Conservation (phyloP, 1,140 invertebrate species). For the Cydia splendana region DNA sequence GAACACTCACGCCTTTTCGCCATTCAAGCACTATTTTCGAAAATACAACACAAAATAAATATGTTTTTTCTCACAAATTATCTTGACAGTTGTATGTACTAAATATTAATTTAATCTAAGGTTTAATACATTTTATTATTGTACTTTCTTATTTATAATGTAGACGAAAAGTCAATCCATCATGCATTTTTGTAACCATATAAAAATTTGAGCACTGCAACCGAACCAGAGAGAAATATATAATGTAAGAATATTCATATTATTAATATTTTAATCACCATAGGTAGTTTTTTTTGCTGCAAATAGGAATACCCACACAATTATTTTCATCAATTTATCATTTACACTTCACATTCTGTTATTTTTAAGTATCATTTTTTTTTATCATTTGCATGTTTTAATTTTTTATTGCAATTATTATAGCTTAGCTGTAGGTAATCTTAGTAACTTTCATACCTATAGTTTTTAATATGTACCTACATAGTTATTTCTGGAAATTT, state of each 20-base stretch:
- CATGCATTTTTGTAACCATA: neutral
- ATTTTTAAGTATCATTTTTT: conserved; percentile 11
- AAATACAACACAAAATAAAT: too few species aligned
- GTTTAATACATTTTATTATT: neutral
- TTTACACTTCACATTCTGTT: conserved; percentile 7
- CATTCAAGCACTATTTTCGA: too few species aligned
- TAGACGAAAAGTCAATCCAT: neutral
- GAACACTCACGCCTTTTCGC: too few species aligned
- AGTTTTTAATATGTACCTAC: neutral
- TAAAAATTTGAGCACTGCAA: conserved; percentile 14
- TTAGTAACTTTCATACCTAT: neutral
- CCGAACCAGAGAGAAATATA: conserved; percentile 13
- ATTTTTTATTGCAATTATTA: conserved; percentile 23
- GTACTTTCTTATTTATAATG: neutral
- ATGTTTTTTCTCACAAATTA: too few species aligned
- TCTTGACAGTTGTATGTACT: too few species aligned
- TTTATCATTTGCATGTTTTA: conserved; percentile 31
- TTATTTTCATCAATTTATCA: neutral
- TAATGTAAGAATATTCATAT: conserved; percentile 1
- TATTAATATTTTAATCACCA: neutral
- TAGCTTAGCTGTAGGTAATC: neutral
- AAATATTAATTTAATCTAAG: too few species aligned
- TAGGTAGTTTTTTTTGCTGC: neutral
- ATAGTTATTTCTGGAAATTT: neutral
- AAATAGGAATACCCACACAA: neutral